Base-by-base conservation (phyloP, 2,888 invertebrate species). In the Microctonus brassicae region DNA sequence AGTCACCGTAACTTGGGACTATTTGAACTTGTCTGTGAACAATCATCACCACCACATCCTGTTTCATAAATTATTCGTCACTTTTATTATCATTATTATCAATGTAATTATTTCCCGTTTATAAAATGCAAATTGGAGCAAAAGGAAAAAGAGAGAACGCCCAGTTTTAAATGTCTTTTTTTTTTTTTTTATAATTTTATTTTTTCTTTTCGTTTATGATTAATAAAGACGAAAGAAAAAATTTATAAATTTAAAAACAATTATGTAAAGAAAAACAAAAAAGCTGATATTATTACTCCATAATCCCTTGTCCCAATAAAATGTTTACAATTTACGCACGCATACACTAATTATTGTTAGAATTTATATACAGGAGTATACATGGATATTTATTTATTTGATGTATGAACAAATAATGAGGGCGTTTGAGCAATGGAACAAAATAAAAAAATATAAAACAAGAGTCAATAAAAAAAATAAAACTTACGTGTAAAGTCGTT, bases 401-500 rank as follows among this genome's bases (percentile, higher is more conserved):
- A n/a, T n/a, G n/a, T n/a, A n/a, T n/a, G n/a, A n/a, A n/a, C n/a
- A n/a, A n/a, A n/a, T n/a, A n/a, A 47, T 7, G 17, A 47, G 7
- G 17, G 17, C 17, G 17, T 17, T 66, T 20, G 33, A 55, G 20
- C 22, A 13, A 33, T 33, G 9, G 47, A 57, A 42, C n/a, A 61
- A 24, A 62, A 42, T 36, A 22, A 26, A 20, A 13, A 26, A 58
- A 29, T 39, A 47, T 22, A 29, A 61, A 4, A 55, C 36, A 20
- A 36, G 24, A 47, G 29, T 17, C n/a, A n/a, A n/a, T n/a, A 62
- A n/a, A 24, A 24, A 26, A 22, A 60, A 52, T 66, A 10, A 47
- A 26, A 65, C 95, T 94, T 92, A 95, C 95, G 93, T 90, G 94
- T 94, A 88, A 93, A 92, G 85, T 94, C 93, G 73, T 95, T 94